Evolutionary conservation across 2,797 vertebrate species (phyloP).

Genomic region (Thunnus albacares): DNA sequence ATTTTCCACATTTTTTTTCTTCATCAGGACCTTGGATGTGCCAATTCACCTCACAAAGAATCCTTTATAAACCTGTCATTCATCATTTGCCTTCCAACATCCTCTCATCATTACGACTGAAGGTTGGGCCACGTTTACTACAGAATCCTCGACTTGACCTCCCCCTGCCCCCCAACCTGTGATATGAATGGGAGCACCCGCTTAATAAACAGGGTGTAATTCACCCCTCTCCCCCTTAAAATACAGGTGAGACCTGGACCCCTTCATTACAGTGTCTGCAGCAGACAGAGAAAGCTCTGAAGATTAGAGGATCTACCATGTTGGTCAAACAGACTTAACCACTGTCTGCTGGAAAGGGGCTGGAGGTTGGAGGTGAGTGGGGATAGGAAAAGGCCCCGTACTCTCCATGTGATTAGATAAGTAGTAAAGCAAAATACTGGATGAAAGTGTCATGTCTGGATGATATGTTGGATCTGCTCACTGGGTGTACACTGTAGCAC

Average conservation of each 20-base stretch:
- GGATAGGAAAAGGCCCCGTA: constrained; percentile 28
- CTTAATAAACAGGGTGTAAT: constrained; percentile 65
- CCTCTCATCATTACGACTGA: constrained; percentile 35
- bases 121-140: constrained; percentile 1
- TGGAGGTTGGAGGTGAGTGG: constrained; percentile 46
- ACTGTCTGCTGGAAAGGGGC: constrained; percentile 49
- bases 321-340: constrained; percentile 72
- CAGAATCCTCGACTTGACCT: constrained; percentile 40
- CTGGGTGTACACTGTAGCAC: neutral
- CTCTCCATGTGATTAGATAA: constrained; percentile 61
- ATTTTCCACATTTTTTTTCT: constrained; percentile 37
- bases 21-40: constrained; percentile 15
- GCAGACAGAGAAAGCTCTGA: constrained; percentile 63
- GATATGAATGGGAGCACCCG: constrained; percentile 49
- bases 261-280: constrained; percentile 73
- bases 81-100: constrained; percentile 42
- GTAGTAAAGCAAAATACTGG: constrained; percentile 22
- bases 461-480: neutral
- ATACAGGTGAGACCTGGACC: constrained; percentile 68
- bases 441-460: constrained; percentile 26
- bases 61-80: constrained; percentile 57
- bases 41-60: constrained; percentile 54
- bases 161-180: constrained; percentile 30
- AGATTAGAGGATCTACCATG: constrained; percentile 77
- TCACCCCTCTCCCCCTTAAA: constrained; percentile 50